Evolutionary conservation across 2,888 invertebrate genomes (phyloP).

Genomic region (Eristalinus aeneus): DNA sequence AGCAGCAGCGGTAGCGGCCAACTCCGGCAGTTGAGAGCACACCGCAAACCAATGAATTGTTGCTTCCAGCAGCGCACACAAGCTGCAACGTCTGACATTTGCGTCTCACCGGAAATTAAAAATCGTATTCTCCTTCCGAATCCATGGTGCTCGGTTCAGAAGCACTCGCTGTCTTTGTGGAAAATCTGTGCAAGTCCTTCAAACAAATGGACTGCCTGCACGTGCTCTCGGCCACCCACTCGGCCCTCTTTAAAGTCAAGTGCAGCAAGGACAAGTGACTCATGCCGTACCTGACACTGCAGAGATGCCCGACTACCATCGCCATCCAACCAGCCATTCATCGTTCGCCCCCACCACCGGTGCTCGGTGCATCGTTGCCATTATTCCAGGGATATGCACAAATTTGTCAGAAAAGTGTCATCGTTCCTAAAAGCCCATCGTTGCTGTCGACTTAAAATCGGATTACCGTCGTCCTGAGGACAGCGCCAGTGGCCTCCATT

Average conservation of each 20-base stretch:
- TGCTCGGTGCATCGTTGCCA: slow-evolving; percentile 6
- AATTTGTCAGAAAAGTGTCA: slow-evolving; percentile 70
- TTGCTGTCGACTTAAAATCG: slow-evolving; percentile 71
- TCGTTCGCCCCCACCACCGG: not conserved
- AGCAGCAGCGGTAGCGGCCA: not conserved
- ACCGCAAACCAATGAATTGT: not conserved
- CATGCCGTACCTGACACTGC: not conserved
- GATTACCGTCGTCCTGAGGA: slow-evolving; percentile 61
- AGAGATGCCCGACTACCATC: slow-evolving; percentile 1
- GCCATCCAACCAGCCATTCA: not conserved
- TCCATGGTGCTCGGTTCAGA: not conserved
- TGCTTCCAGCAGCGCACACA: not conserved
- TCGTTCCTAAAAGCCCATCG: slow-evolving; percentile 69
- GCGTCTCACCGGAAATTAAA: slow-evolving; percentile 55
- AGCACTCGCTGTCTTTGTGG: not conserved
- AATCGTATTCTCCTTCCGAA: slow-evolving; percentile 16
- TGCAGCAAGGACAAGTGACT: not conserved
- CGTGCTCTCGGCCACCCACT: not conserved
- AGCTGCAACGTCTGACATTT: slow-evolving; percentile 13
- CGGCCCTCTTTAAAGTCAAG: not conserved
- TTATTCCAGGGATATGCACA: slow-evolving; percentile 71
- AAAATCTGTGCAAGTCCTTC: not conserved
- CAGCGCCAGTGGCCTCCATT: slow-evolving; percentile 44
- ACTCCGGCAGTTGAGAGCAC: not conserved
- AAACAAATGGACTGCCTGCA: not conserved